Evolutionary conservation across 2,113 vertebrate genomes (phyloP), one percentile per base, ranked within the genome.

Genomic region (Symphodus melops): DNA sequence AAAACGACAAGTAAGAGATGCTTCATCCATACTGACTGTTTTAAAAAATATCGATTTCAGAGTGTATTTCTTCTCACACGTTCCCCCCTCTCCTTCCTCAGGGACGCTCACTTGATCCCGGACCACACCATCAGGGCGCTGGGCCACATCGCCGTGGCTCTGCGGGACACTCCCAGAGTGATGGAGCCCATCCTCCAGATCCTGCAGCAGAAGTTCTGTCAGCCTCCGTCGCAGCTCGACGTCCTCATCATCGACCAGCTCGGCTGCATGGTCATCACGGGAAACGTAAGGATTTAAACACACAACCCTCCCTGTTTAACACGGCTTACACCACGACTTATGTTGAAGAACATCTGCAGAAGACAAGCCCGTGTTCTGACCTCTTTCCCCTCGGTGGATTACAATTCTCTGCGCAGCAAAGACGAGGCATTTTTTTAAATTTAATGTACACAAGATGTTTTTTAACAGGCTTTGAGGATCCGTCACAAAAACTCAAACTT

Each of bases 101-200:
- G 98, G 89, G 98, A 99, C 1, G 97, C 97, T 70, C 97, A 99
- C 89, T 86, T 99, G 72, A 98, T 99, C 92, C 98, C 97, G 0
- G 98, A 99, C 86, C 98, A 99, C 88, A 99, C 98, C 55, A 99
- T 99, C 88, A 95, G 98, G 71, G 96, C 97, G 19, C 68, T 99
- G 86, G 98, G 98, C 3, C 97, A 99, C 92, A 99, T 99, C 7
- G 96, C 98, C 0, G 98, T 99, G 83, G 96, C 98, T 0, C 83
- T 99, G 64, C 93, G 98, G 59, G 98, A 99, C 86, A 98, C 96
- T 0, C 97, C 98, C 0, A 95, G 96, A 63, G 96, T 98, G 33
- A 99, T 99, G 98, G 96, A 98, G 83, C 97, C 98, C 42, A 99
- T 99, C 75, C 93, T 99, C 42, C 98, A 99, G 92, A 99, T 99